These are phyloP conservation scores for Menidia beryllina DNA, from an alignment of 2,113 vertebrate species.

Conservation along the genomic window DNA sequence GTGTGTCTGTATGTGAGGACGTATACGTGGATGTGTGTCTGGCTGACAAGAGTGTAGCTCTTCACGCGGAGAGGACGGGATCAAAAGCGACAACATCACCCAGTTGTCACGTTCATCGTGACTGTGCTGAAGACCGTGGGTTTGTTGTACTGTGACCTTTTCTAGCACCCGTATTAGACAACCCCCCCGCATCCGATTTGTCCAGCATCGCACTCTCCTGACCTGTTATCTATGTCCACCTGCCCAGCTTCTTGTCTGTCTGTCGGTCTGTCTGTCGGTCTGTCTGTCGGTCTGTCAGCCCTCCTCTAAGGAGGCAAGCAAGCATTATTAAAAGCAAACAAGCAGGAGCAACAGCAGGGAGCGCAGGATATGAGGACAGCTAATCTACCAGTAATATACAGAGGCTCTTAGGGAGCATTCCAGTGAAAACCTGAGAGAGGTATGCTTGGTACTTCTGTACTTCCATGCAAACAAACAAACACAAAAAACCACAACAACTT, in stretches of 20 bases:
- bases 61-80: slow-evolving; percentile 43
- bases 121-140: slow-evolving; percentile 6
- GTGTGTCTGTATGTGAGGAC: slow-evolving; percentile 11
- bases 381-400: slow-evolving; percentile 68
- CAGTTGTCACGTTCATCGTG: slow-evolving; percentile 44
- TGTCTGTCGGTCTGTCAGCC: slow-evolving; percentile 26
- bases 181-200: slow-evolving; percentile 10
- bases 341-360: slow-evolving; percentile 48
- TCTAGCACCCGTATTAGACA: slow-evolving; percentile 14
- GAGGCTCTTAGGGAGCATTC: slow-evolving; percentile 43
- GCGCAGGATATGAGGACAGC: slow-evolving; percentile 60
- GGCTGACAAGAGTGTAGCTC: slow-evolving; percentile 40
- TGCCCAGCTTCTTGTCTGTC: slow-evolving; percentile 23
- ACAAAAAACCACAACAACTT: too few species aligned
- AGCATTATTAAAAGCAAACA: slow-evolving; percentile 83
- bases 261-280: slow-evolving; percentile 27
- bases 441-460: not conserved
- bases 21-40: slow-evolving; percentile 22
- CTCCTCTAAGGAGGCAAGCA: slow-evolving; percentile 49
- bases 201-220: slow-evolving; percentile 19
- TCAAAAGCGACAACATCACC: slow-evolving; percentile 57
- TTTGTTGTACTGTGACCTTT: slow-evolving; percentile 36
- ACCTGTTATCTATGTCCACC: slow-evolving; percentile 39
- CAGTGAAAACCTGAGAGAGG: slow-evolving; percentile 45
- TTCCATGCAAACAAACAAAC: not conserved